Evolutionary conservation across 1,140 invertebrate species (phyloP), one percentile per base, ranked within the genome.

Genomic region (Hestina assimilis): DNA sequence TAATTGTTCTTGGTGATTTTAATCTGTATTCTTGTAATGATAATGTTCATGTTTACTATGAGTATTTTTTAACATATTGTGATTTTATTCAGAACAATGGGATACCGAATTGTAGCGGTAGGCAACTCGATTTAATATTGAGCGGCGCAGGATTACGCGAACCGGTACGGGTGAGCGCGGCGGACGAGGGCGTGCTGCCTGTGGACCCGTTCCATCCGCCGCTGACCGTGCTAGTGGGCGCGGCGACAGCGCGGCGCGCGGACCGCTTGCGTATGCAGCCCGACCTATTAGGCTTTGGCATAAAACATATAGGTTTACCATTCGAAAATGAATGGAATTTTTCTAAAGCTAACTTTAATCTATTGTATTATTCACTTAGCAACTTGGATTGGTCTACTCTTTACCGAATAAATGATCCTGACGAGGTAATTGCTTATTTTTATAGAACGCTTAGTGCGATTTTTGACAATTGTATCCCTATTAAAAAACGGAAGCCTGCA

Each of bases 121-220:
- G 60, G 4, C 40, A 46, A n/a, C 28, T 68, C 2, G 65, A 68
- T 20, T 21, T 68, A 23, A 58, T 68, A 20, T 56, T 69, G 42
- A 63, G 38, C n/a, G 29, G 21, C 21, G n/a, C 6, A 7, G 11
- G 24, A 26, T 5, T 4, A 26, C 9, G 48, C 6, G 43, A 35
- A 3, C 12, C 12, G 7, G 51, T 61, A 19, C 14, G 19, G 0
- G 59, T 57, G 35, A 6, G 31, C n/a, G 35, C 14, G 17, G 53
- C 51, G 5, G 57, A 51, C 20, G 61, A 55, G 19, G 31, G 42
- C 2, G 45, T 68, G 14, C 26, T 24, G 28, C 21, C 42, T 14
- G 53, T 46, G 42, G 50, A 38, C 42, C 12, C 21, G 35, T 24
- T 41, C 15, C 38, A 52, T 24, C 52, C 52, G 11, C 41, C 52